Evolutionary conservation across 2,888 invertebrate genomes (phyloP), one percentile per base, ranked within the genome.

Genomic region (Pachycephus smyrnensis): DNA sequence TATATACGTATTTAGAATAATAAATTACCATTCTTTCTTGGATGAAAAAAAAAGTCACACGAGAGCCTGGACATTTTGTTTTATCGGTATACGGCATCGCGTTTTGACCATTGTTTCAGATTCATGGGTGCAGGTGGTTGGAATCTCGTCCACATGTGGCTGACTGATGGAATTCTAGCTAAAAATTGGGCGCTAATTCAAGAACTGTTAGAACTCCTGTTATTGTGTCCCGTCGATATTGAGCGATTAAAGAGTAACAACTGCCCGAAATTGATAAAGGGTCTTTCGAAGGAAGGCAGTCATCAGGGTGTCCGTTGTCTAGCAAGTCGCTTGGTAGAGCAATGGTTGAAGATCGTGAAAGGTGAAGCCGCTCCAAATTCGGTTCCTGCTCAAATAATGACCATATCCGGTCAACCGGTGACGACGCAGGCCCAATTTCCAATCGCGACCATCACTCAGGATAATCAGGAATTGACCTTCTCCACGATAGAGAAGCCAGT

Each of bases 101-200:
- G 71, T 30, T 55, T 55, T 55, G 40, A 55, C 6, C 80, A 83
- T 80, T 81, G 84, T 91, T 89, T 15, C 87, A 94, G 94, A 89
- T 98, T 98, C 91, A 96, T 98, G 96, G 94, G 95, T 79, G 95
- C 95, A 80, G 98, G 97, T 83, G 99, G 98, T 73, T 99, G 99
- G 99, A 94, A 95, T 84, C 93, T 98, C 79, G 95, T 98, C 73
- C 96, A 97, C 88, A 94, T 94, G 86, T 99, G 99, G 99, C 92
- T 99, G 76, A 96, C 96, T 79, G 97, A 98, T 91, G 97, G 97
- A 76, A 96, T 97, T 82, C 94, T 95, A 30, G 94, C 95, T 12
- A 95, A 95, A 90, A 98, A 98, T 92, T 96, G 96, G 95, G 95
- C 97, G 12, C 93, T 99, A 73, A 96, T 98, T 30, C 94, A 95